Evolutionary conservation across 2,888 invertebrate species (phyloP), one percentile per base, ranked within the genome.

Genomic region (Drosophila kanekoi): DNA sequence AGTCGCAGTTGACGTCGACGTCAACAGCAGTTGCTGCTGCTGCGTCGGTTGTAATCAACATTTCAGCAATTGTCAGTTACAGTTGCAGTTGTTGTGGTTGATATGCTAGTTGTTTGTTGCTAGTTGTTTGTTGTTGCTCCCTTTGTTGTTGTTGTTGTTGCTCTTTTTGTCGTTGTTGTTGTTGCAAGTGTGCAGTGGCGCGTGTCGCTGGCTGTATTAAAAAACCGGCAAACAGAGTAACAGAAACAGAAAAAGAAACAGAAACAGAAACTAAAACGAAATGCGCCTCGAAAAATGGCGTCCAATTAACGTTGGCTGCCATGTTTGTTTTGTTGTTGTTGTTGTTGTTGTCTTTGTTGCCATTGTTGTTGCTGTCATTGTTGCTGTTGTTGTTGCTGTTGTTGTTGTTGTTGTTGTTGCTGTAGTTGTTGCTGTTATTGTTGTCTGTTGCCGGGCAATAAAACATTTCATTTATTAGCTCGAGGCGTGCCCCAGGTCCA

Each of bases 1-100:
- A 28, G 28, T 28, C 28, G 28, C 8, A 8, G 28, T 28, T 8
- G 28, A 6, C 1, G 23, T 28, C 28, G 28, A 28, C 5, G 23
- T 23, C 23, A 1, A 1, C 23, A 23, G 23, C 28, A 8, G 38
- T 45, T 59, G 68, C 64, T 61, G 68, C 64, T 59, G 60, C 59
- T 61, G 65, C 47, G 40, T 61, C 66, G 48, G 63, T 74, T 67
- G 79, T 63, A 85, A 83, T 87, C 85, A 87, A 79, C 77, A 54
- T 84, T 83, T 87, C 71, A 85, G 56, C 86, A 79, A 85, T 87
- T 82, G 88, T 85, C 87, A 78, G 79, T 71, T 64, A 62, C 53
- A 74, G 54, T 67, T 66, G 61, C 49, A 64, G 52, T 61, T 61
- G 64, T 49, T 63, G 64, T 64, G 53, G 53, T 49, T 48, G 32